Evolutionary conservation across 2,888 invertebrate genomes (phyloP), one percentile per base, ranked within the genome.

Genomic region (Volucella zonaria): DNA sequence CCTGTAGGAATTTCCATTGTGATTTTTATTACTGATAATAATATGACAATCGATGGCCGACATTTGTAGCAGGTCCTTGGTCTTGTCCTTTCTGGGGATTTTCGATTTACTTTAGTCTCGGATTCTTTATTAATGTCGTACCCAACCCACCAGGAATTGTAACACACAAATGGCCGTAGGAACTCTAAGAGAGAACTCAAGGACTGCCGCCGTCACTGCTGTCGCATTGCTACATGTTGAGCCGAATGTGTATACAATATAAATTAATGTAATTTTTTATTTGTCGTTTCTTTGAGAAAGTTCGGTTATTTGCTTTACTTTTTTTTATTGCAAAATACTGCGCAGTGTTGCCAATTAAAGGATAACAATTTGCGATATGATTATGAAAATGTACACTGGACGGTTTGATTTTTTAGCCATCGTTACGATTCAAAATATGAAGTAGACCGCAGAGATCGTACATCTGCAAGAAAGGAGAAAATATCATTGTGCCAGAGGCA

Each of bases 211-310:
- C 10, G 31, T 42, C 54, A 31, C 8, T 1, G 0, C 18, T 31
- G 9, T 31, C 31, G 31, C 31, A 9, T 11, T 42, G 51, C 56
- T 64, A 64, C 68, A 75, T 66, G 66, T 70, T 66, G 66, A 66
- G 52, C 45, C 49, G 42, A 67, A 67, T 49, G 31, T 62, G 66
- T 62, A 77, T 58, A 82, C 77, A 67, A 77, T 49, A 82, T 67
- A 82, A 73, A 82, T 82, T 54, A 73, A 73, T 73, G 77, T 58
- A 77, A 77, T 82, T 67, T 82, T 73, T 77, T 71, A 67, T 56
- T 38, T 64, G 14, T 73, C 40, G 8, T 73, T 62, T 11, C 31
- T 15, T 52, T 31, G 31, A 31, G 31, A 31, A 31, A 31, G 31
- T 42, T 54, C 23, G 23, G 45, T 61, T 12, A 51, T 18, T 40